Percentiles rank a stretch among this genome's conserved stretches.
phyloP scores from a whole-genome alignment of 2,888 invertebrate species.

The Aspidiotus rigidus region DNA sequence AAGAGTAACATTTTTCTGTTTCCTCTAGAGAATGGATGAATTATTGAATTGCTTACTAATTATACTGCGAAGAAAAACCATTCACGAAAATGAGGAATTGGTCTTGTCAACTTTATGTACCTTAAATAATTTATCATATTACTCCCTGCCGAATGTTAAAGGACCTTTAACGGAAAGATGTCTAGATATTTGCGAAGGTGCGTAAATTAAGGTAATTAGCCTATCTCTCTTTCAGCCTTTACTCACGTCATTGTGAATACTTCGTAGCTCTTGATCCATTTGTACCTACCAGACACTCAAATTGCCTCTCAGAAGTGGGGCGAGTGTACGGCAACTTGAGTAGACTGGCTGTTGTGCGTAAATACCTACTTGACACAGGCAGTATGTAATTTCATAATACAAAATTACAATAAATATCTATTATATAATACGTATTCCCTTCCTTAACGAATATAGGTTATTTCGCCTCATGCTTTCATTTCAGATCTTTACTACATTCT shows the following conservation, averaged over 20 bases:
- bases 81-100: constrained; percentile 58
- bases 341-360: constrained; percentile 55
- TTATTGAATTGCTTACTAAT: constrained; percentile 42
- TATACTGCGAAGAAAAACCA: constrained; percentile 43
- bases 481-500: constrained; percentile 50
- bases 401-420: background rate
- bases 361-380: constrained; percentile 57
- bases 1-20: background rate
- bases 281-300: constrained; percentile 45
- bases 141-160: constrained; percentile 48
- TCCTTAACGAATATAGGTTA: constrained; percentile 4
- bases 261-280: constrained; percentile 45
- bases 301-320: constrained; percentile 58
- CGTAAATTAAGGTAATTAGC: constrained; percentile 13
- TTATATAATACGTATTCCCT: background rate
- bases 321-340: constrained; percentile 76
- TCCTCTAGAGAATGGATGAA: constrained; percentile 34
- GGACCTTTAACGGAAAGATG: constrained; percentile 47
- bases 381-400: constrained; percentile 42
- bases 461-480: constrained; percentile 21
- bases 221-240: background rate
- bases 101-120: constrained; percentile 69
- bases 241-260: background rate
- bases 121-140: constrained; percentile 75
- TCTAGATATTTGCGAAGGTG: constrained; percentile 47